A percentile compares a stretch with the other conserved stretches of the same genome.
phyloP scores from a whole-genome alignment of 2,797 vertebrate species.

The Pempheris klunzingeri region DNA sequence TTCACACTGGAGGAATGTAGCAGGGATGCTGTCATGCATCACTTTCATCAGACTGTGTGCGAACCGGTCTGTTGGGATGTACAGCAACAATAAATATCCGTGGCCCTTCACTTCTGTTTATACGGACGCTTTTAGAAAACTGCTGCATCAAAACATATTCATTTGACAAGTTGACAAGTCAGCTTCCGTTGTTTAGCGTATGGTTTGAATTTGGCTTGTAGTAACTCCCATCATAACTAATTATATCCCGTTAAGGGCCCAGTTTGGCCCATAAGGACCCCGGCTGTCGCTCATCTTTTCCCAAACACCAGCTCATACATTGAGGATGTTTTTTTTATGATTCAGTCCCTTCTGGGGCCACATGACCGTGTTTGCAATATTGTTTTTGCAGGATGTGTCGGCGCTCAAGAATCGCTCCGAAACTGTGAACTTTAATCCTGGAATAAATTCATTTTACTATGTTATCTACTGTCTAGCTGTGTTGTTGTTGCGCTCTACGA shows the following conservation, averaged over 20 bases:
- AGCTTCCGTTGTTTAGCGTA: not conserved
- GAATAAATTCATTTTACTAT: not conserved
- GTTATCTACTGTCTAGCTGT: not conserved
- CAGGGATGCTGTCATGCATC: not conserved
- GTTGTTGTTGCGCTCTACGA: not conserved
- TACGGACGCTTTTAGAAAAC: not conserved
- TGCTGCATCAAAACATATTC: not conserved
- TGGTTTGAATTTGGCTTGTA: not conserved
- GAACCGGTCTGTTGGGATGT: not conserved
- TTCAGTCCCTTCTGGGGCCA: not conserved
- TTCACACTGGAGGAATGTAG: constrained; percentile 32
- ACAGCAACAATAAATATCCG: not conserved
- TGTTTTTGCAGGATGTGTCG: not conserved
- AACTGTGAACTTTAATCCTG: not conserved
- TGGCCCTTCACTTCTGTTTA: not conserved
- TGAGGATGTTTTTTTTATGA: too few relatives aligned
- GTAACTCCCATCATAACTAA: not conserved
- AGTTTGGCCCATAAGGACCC: not conserved
- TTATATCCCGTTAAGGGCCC: not conserved
- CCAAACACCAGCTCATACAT: too few relatives aligned
- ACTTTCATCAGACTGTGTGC: not conserved
- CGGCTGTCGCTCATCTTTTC: not conserved
- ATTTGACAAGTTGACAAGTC: not conserved
- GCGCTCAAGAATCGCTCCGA: not conserved
- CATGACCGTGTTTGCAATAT: not conserved